Base-by-base conservation (phyloP, 2,113 vertebrate genomes). In the Oryzias melastigma region DNA sequence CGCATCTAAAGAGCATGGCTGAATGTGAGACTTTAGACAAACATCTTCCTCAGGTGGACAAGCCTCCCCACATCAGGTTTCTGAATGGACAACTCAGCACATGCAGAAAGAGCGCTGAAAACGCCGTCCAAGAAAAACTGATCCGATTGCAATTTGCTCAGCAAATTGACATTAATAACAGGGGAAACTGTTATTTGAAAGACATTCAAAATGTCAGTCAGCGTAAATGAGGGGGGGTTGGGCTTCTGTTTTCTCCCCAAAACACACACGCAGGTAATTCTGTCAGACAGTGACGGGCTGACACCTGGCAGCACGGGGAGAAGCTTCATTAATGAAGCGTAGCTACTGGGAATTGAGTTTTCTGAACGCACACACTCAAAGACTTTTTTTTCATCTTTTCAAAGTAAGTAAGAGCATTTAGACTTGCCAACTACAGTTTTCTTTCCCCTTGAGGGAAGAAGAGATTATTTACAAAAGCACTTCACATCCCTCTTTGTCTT, bases 101-200 rank as follows among this genome's bases (percentile, higher is more conserved):
- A 78, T 75, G 90, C 69, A 58, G 81, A 89, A 91, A 88, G 87
- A 88, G 73, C 77, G 27, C 69, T 47, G 47, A 67, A 77, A 75
- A 72, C 14, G 66, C 62, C 27, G 79, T 89, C 89, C 88, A 91
- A 91, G 87, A 90, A 87, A 91, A 91, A 91, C 89, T 78, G 88
- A 90, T 90, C 87, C 88, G 42, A 89, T 90, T 85, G 88, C 89
- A 90, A 91, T 90, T 91, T 89, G 85, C 84, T 70, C 68, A 88
- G 87, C 85, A 91, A 90, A 91, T 89, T 90, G 87, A 88, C 87
- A 90, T 90, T 91, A 90, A 90, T 90, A 90, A 89, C 85, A 80
- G 84, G 76, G 87, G 80, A 85, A 89, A 82, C 58, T 10, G 76
- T n/a, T n/a, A n/a, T n/a, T n/a, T n/a, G n/a, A n/a, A n/a, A n/a